These are phyloP conservation scores for Aplysia californica DNA, from an alignment of 1,140 invertebrate species.

Conservation along the genomic window DNA sequence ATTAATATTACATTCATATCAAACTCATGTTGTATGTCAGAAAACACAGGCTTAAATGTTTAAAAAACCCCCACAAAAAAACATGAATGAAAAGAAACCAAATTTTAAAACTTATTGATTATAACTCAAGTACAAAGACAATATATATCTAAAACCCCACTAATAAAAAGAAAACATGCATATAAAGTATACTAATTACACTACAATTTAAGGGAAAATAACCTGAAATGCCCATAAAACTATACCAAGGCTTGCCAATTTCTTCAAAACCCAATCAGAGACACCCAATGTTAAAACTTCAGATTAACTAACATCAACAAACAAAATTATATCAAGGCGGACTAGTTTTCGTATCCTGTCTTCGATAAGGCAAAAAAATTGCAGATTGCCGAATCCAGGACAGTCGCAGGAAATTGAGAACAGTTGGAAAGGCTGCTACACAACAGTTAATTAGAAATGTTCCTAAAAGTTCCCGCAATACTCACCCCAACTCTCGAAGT, in stretches of 20 bases:
- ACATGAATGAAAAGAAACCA: not conserved
- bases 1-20: not conserved
- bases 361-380: too few relatives aligned
- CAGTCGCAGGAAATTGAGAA: not conserved
- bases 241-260: too few relatives aligned
- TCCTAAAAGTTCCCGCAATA: not conserved
- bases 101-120: not conserved
- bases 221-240: too few relatives aligned
- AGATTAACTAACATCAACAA: too few relatives aligned
- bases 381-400: not conserved
- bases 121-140: not conserved
- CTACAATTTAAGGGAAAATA: too few relatives aligned
- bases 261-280: too few relatives aligned
- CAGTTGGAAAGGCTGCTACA: not conserved
- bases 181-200: too few relatives aligned
- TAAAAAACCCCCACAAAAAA: too few relatives aligned
- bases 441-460: not conserved
- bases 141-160: not conserved
- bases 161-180: too few relatives aligned
- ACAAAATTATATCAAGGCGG: too few relatives aligned
- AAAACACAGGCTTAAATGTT: not conserved
- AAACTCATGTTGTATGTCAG: not conserved
- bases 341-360: too few relatives aligned
- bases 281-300: too few relatives aligned
- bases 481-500: constrained; percentile 63